Percentiles rank a stretch among this genome's conserved stretches.
These are phyloP conservation scores for Microtus montanus DNA, from an alignment of 2,113 vertebrate genomes.

Conservation along the genomic window DNA sequence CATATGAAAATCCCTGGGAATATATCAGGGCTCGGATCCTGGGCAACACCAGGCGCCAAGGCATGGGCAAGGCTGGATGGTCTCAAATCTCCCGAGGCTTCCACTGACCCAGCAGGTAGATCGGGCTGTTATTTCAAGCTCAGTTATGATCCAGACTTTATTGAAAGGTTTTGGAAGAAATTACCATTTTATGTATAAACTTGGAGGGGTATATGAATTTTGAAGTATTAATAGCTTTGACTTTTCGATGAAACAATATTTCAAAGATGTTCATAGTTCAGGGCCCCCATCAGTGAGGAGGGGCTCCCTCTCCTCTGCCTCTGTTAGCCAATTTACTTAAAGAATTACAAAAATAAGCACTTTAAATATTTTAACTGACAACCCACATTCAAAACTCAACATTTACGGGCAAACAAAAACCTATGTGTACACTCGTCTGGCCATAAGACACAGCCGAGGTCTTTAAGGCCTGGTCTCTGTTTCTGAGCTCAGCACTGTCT, in stretches of 20 bases:
- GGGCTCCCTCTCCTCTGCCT: neutral
- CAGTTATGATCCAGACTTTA: neutral
- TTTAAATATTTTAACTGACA: slow-evolving; percentile 53
- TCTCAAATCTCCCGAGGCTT: neutral
- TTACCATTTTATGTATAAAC: slow-evolving; percentile 27
- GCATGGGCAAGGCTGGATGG: neutral
- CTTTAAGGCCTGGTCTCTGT: neutral
- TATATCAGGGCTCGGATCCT: no score
- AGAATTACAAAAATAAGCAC: neutral
- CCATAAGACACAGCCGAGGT: neutral
- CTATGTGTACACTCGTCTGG: neutral
- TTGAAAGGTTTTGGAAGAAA: neutral
- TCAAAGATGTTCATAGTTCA: neutral
- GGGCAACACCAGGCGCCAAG: no score
- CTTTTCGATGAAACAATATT: neutral
- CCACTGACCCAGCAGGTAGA: neutral
- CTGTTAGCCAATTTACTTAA: neutral
- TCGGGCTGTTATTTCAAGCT: neutral
- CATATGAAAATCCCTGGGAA: neutral
- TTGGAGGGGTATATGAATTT: neutral
- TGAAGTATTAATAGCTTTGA: neutral
- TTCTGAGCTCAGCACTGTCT: neutral
- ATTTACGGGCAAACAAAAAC: slow-evolving; percentile 29
- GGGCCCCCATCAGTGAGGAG: neutral
- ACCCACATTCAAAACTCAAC: slow-evolving; percentile 12